Evolutionary conservation across 2,113 vertebrate genomes (phyloP), one percentile per base, ranked within the genome.

Genomic region (Sinocyclocheilus maitianheensis): DNA sequence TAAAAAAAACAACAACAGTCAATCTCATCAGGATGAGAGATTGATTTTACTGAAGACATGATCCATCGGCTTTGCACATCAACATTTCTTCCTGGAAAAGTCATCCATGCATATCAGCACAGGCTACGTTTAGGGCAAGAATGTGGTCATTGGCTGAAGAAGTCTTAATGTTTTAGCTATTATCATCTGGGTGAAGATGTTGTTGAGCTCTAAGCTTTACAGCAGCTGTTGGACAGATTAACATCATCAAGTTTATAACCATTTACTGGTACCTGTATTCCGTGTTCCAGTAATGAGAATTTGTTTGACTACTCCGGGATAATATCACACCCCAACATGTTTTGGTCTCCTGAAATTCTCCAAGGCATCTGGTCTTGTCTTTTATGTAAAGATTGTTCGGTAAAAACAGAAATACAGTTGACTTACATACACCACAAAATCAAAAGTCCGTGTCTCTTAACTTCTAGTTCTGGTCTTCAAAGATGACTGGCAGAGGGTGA

Each of bases 51-150:
- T 40, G 58, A 22, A 30, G 18, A 26, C n/a, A 0, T 14, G 37
- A 75, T 88, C 81, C 84, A 85, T 51, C 82, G 75, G 62, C 71
- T 85, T 46, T 55, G 22, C 69, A 69, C 79, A 51, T 89, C 75
- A 37, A 60, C 46, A 40, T 82, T 75, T 86, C 22, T 78, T 75
- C 84, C 77, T 55, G 77, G 67, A 81, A 89, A 88, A 79, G 60
- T 81, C 5, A 65, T 81, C 13, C 26, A 78, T 30, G 62, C 67
- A 37, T 22, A 37, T 51, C 62, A 18, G n/a, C 40, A 6, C 80
- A n/a, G 55, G 30, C 30, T 77, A 71, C 2, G 20, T 51, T 65
- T 67, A 72, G 37, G 71, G 58, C 53, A 71, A 22, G 8, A 43
- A 69, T 20, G 18, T 20, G 34, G 7, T 55, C 62, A 55, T 51